Evolutionary conservation across 2,797 vertebrate species (phyloP), one percentile per base, ranked within the genome.

Genomic region (Selene dorsalis): DNA sequence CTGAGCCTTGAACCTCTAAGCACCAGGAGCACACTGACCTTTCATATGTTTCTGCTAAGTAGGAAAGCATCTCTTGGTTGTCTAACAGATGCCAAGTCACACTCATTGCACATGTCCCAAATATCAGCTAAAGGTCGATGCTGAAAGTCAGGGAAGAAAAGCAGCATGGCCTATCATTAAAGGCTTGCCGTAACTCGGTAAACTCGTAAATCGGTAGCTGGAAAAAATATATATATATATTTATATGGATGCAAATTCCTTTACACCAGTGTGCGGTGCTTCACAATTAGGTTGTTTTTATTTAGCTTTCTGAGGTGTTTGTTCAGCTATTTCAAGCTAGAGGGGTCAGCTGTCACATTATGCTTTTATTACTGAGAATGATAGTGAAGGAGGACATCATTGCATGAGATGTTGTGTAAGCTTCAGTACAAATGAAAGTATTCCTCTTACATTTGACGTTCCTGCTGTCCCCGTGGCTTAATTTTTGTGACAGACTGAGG

Each of bases 101-200:
- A 87, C 80, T 82, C 82, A 45, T 56, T 77, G 70, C 75, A 83
- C 87, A 77, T 79, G 84, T 79, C 73, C 75, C 69, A 89, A 89
- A 92, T 90, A 88, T 88, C 89, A 88, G 30, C 71, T 57, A 90
- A 92, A 91, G 90, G 88, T 92, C 73, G 67, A 73, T 24, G 48
- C 76, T 61, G 71, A 75, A 84, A 84, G 55, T 56, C 41, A 35
- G 16, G 6, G 70, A 73, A 83, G 73, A 82, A 50, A 59, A 55
- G 39, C 59, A 63, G 28, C 22, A 26, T 68, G 72, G 73, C 78
- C 69, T 75, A 60, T 68, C 41, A 67, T 83, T 77, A 69, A 66
- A 60, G 41, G 18, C 35, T 75, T 39, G n/a, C 1, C 20, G 30
- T 45, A 57, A 71, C 62, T 84, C 79, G 60, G 14, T 35, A 69